Base-by-base conservation (phyloP, 2,113 vertebrate species). In the Ochotona princeps region DNA sequence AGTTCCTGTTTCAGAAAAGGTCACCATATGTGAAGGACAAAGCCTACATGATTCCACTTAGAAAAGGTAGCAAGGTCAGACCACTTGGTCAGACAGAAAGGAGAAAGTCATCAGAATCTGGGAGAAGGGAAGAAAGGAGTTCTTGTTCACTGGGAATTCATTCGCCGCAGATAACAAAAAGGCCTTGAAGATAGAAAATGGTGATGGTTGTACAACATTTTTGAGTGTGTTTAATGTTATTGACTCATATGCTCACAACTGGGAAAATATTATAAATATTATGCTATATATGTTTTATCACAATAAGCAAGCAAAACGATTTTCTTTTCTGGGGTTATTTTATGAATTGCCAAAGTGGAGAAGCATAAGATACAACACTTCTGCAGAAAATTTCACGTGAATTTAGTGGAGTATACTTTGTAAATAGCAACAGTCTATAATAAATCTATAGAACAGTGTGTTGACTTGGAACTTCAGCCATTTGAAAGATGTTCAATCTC, bases 401-500 rank as follows among this genome's bases (percentile, higher is more conserved):
- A 67, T 61, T 83, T 60, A 76, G 11, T 67, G 26, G 28, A 47
- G 65, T n/a, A 32, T 10, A 65, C 21, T 60, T 47, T 17, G 12
- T n/a, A 79, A 94, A 87, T 57, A 30, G 23, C 73, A 76, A 44
- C 87, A n/a, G 66, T 89, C 70, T 79, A 26, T 35, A 54, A 81
- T 13, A 89, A 73, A 92, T 87, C 82, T 66, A 51, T 47, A 87
- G n/a, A 92, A 30, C 28, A 60, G 38, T 73, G 23, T 92, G 87
- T 30, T 90, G 90, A 92, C 47, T 87, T 86, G 65, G n/a, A 38
- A 60, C 38, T 78, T 86, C 21, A 78, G 81, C 74, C 12, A 28
- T 87, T 72, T 83, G 70, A 76, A 94, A 87, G 32, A 89, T 89
- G 63, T 94, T 94, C 63, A 66, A 47, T 78, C 28, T 83, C 80